Conservation (phyloP, 2,888 invertebrate genomes). For the Drosophila eohydei region DNA sequence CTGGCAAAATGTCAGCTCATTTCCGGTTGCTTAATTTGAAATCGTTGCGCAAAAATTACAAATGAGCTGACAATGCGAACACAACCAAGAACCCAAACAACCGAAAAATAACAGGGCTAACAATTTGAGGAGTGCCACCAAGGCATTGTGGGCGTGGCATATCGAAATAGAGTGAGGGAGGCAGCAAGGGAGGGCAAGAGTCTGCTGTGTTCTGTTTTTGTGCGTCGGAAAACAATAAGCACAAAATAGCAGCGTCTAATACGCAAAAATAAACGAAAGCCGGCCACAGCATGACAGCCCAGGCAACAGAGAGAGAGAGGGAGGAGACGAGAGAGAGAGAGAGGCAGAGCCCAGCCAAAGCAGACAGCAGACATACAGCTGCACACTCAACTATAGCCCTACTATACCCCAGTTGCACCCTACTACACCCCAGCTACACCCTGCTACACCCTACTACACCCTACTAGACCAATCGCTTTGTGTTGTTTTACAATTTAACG, state of each 20-base stretch:
- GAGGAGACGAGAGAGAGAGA: neutral
- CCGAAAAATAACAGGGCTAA: constrained; percentile 72
- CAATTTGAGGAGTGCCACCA: constrained; percentile 27
- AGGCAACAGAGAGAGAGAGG: neutral
- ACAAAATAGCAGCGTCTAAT: constrained; percentile 79
- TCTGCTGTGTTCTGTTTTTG: constrained; percentile 7
- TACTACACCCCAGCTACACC: no score
- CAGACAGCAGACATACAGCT: constrained; percentile 44
- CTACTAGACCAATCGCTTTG: constrained; percentile 28
- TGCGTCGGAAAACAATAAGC: constrained; percentile 69
- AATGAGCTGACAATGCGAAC: constrained; percentile 75
- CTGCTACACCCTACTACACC: neutral
- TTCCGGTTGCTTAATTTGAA: constrained; percentile 81
- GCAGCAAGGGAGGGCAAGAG: neutral
- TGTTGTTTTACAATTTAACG: constrained; percentile 81
- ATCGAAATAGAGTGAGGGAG: no score
- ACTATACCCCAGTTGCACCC: neutral
- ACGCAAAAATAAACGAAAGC: constrained; percentile 78
- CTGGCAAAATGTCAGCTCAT: constrained; percentile 69
- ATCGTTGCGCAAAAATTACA: constrained; percentile 74
- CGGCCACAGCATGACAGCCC: constrained; percentile 69
- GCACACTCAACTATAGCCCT: constrained; percentile 8
- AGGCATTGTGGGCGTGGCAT: constrained; percentile 13
- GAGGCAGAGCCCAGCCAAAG: neutral
- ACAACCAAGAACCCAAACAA: constrained; percentile 76